Base-by-base conservation (phyloP, 1,140 invertebrate genomes). In the Solen grandis region DNA sequence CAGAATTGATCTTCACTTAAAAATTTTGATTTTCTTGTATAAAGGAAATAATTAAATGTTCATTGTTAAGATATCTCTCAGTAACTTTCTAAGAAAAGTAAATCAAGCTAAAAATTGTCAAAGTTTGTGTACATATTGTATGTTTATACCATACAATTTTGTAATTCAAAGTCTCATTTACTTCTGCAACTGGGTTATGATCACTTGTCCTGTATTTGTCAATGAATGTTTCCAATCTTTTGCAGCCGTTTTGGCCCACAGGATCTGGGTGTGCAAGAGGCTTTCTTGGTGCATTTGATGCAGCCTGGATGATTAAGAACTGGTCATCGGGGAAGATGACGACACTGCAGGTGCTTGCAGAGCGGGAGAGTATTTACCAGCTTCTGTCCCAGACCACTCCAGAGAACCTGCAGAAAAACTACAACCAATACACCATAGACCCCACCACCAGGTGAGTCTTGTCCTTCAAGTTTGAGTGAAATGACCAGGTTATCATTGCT, bases 201-300 rank as follows among this genome's bases (percentile, higher is more conserved):
- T n/a, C n/a, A n/a, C n/a, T n/a, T n/a, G n/a, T n/a, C n/a, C n/a
- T n/a, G n/a, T n/a, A n/a, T n/a, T n/a, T n/a, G n/a, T n/a, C n/a
- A n/a, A n/a, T n/a, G n/a, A n/a, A n/a, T n/a, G n/a, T n/a, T n/a
- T n/a, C n/a, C n/a, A n/a, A n/a, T n/a, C n/a, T n/a, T n/a, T n/a
- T n/a, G n/a, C 88, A 96, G 95, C 98, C 97, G 0, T 99, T 99
- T 92, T 99, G 98, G 98, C 98, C 98, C 2, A 99, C 97, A 0
- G 98, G 98, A 0, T 98, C 97, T 31, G 99, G 99, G 4, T 99
- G 98, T 93, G 98, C 98, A 0, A 94, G 98, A 63, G 99, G 99
- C 33, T 99, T 99, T 92, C 93, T 99, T 0, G 97, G 97, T 59
- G 97, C 96, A 2, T 94, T 99, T 88, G 98, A 99, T 93, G 96